Conservation (phyloP, 2,888 invertebrate species). For the Thalpophila matura region DNA sequence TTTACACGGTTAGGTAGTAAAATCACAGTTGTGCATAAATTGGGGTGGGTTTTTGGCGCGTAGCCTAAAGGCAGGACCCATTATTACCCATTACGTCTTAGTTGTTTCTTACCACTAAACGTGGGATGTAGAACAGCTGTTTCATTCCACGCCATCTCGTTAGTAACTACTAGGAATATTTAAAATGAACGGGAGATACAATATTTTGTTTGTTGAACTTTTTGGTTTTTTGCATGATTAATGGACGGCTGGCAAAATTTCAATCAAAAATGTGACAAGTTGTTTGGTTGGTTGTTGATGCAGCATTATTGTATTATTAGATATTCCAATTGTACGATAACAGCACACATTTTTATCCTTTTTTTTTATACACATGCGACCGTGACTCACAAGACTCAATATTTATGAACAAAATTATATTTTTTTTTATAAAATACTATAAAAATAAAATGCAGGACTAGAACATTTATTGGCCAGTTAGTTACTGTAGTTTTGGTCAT, state of each 20-base stretch:
- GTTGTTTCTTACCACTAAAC: constrained; percentile 44
- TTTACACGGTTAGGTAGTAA: neutral
- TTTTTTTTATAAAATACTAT: too few species aligned
- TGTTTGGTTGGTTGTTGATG: too few species aligned
- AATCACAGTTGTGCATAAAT: constrained; percentile 24
- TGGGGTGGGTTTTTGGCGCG: constrained; percentile 35
- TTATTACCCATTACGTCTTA: constrained; percentile 48
- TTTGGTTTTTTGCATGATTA: too few species aligned
- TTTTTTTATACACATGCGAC: too few species aligned
- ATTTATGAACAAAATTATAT: neutral
- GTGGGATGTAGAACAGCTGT: constrained; percentile 49
- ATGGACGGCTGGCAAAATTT: too few species aligned
- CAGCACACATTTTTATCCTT: too few species aligned
- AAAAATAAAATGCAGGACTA: constrained; percentile 12
- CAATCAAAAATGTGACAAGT: too few species aligned
- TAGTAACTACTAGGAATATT: constrained; percentile 23
- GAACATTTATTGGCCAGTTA: constrained; percentile 44
- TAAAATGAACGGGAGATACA: neutral
- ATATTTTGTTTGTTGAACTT: neutral
- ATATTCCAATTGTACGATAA: too few species aligned
- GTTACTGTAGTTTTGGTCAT: constrained; percentile 64
- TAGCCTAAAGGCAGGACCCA: constrained; percentile 41
- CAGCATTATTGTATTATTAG: too few species aligned
- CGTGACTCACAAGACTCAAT: too few species aligned
- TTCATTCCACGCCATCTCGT: constrained; percentile 22